Evolutionary conservation across 1,140 invertebrate genomes (phyloP).

Genomic region (Drosophila malerkotliana): DNA sequence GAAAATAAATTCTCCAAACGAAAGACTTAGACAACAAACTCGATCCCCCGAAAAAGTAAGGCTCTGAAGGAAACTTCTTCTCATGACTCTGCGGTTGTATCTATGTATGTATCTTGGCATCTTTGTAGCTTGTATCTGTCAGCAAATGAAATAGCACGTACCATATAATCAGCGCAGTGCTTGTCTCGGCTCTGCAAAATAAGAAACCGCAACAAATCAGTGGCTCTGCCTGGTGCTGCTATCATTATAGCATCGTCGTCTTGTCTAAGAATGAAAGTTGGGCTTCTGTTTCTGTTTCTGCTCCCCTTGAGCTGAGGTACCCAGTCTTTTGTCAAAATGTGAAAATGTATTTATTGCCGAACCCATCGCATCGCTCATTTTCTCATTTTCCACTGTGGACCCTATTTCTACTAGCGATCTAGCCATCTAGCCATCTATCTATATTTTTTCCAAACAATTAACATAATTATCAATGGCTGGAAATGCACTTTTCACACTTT

Average conservation of each 20-base stretch:
- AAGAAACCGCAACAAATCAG: conserved; percentile 55
- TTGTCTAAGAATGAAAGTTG: conserved; percentile 70
- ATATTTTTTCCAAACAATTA: conserved; percentile 49
- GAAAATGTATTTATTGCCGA: conserved; percentile 55
- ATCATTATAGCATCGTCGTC: background rate
- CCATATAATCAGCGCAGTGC: conserved; percentile 63
- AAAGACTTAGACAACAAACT: background rate
- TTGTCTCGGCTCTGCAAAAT: conserved; percentile 24
- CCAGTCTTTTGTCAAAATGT: conserved; percentile 49
- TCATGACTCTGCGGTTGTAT: conserved; percentile 29
- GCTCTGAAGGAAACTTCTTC: conserved; percentile 5
- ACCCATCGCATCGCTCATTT: conserved; percentile 16
- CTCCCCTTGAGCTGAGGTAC: background rate
- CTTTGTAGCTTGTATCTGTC: conserved; percentile 51
- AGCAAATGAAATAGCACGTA: conserved; percentile 69
- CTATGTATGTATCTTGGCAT: conserved; percentile 29
- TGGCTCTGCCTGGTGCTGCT: conserved; percentile 33
- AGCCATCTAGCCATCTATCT: background rate
- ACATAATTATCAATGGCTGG: conserved; percentile 74
- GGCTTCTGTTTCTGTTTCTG: background rate
- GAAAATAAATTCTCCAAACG: background rate
- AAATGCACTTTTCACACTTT: conserved; percentile 68
- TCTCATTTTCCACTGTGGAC: conserved; percentile 13
- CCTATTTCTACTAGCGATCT: background rate
- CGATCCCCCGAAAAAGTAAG: background rate